Base-by-base conservation (phyloP, 2,888 invertebrate species). In the Penaeus monodon region DNA sequence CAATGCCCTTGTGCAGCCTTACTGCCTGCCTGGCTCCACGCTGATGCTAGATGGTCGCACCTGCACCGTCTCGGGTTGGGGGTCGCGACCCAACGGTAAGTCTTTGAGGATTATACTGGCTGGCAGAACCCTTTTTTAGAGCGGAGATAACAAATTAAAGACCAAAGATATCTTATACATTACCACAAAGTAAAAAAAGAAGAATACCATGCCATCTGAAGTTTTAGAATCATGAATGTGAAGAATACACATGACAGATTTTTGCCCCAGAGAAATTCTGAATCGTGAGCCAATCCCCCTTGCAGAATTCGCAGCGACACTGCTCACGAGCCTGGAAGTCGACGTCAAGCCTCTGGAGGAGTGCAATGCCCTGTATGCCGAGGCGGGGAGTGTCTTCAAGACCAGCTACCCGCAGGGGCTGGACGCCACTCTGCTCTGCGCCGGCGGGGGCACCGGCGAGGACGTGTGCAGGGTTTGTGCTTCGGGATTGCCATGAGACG, bases 51-150 rank as follows among this genome's bases (percentile, higher is more conserved):
- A 68, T 3, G 66, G 70, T 1, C 57, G 20, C 1, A 33, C 17
- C 22, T 84, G 84, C 57, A 24, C n/a, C 12, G 84, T 84, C 7
- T 77, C 84, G 7, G 84, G 84, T 2, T 84, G 84, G 84, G 84
- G 84, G n/a, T 78, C 79, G 6, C 68, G 84, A 27, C 84, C 84
- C 20, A 84, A 84, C 33, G 33, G 84, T 84, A 33, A 79, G 84
- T 49, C 38, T 66, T 27, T 80, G 63, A 7, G 20, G 17, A 20
- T 17, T 12, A 17, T 74, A 22, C 38, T 33, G 29, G 24, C n/a
- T 64, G 24, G 29, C 20, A 24, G 17, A 17, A n/a, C 24, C 20
- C 29, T 12, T 57, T 64, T 57, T 38, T 57, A 24, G 78, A 78
- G 29, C 12, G 49, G 7, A 64, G 29, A 17, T 22, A 27, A 44